Conservation (phyloP, 2,888 invertebrate genomes). For the Molorchus minor region DNA sequence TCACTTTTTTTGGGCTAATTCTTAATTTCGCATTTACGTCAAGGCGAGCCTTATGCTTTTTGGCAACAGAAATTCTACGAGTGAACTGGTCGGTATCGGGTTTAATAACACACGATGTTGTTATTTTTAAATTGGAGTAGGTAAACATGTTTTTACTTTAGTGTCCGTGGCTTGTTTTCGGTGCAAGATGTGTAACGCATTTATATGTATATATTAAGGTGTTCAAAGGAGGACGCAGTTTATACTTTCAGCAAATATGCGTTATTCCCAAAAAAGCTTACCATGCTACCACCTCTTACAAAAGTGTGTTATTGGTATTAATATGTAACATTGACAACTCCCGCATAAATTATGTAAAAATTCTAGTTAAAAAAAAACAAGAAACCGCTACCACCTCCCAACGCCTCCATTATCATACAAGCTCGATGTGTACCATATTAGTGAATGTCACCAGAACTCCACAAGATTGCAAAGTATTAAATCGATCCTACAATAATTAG, state of each 20-base stretch:
- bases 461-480: too few species aligned
- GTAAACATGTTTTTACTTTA: slow-evolving; percentile 50
- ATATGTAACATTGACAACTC: too few species aligned
- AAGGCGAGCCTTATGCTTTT: slow-evolving; percentile 26
- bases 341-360: too few species aligned
- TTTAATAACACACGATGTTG: slow-evolving; percentile 37
- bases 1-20: slow-evolving; percentile 18
- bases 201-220: neutral
- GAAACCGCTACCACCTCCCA: too few species aligned
- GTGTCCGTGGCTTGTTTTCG: slow-evolving; percentile 31
- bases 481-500: too few species aligned
- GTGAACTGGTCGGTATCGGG: slow-evolving; percentile 27
- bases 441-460: too few species aligned
- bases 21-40: slow-evolving; percentile 17
- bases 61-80: slow-evolving; percentile 26
- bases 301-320: too few species aligned
- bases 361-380: too few species aligned
- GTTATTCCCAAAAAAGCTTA: neutral
- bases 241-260: neutral
- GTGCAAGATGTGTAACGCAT: slow-evolving; percentile 14
- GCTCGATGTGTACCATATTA: too few species aligned
- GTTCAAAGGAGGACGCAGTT: neutral
- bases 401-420: too few species aligned
- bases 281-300: neutral
- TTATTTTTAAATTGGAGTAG: slow-evolving; percentile 36